A percentile compares a stretch with the other conserved stretches of the same genome.
Evolutionary conservation across 2,888 invertebrate genomes (phyloP).

Genomic region (Brachyopa scutellaris): DNA sequence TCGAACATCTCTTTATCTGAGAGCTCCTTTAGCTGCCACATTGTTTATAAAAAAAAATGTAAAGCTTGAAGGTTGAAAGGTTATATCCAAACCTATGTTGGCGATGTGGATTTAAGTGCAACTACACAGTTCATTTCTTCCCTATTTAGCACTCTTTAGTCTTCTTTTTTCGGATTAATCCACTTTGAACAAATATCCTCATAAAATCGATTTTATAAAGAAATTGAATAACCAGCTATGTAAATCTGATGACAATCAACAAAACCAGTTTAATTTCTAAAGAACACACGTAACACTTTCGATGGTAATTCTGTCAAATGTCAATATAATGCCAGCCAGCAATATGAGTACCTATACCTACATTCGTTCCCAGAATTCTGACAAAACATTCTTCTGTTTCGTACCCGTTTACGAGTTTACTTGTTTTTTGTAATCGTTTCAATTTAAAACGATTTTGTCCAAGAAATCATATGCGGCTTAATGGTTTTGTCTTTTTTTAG

Average conservation of each 20-base stretch:
- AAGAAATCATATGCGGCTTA: constrained; percentile 18
- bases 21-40: too few species aligned
- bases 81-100: too few species aligned
- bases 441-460: constrained; percentile 32
- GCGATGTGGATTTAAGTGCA: too few species aligned
- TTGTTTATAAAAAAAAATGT: too few species aligned
- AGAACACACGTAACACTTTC: constrained; percentile 26
- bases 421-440: constrained; percentile 36
- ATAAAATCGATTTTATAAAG: not conserved
- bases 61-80: too few species aligned
- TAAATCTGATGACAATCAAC: constrained; percentile 24
- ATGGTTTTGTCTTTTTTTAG: constrained; percentile 3
- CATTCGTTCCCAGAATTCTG: constrained; percentile 12
- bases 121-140: too few species aligned
- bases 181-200: too few species aligned
- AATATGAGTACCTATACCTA: not conserved
- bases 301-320: constrained; percentile 28
- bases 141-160: too few species aligned
- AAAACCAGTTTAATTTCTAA: constrained; percentile 1
- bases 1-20: too few species aligned
- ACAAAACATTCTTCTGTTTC: not conserved
- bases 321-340: constrained; percentile 18
- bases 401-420: constrained; percentile 25
- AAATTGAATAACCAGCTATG: too few species aligned
- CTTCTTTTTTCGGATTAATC: too few species aligned